Evolutionary conservation across 2,888 invertebrate species (phyloP).

Genomic region (Allygus modestus): DNA sequence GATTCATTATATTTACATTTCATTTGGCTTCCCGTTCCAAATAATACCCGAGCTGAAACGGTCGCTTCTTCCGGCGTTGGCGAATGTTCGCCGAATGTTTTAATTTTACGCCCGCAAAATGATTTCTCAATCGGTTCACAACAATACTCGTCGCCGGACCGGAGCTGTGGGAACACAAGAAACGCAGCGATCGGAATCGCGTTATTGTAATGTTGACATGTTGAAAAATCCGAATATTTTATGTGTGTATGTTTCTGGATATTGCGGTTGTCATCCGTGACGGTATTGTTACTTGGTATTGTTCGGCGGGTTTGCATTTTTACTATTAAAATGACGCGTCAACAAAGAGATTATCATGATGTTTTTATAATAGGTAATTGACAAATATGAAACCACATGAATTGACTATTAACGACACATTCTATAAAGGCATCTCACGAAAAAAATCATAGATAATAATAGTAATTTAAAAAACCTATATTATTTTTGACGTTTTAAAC

Average conservation of each 20-base stretch:
- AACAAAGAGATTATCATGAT: no score
- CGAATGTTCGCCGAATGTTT: conserved; percentile 20
- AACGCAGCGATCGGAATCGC: neutral
- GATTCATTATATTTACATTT: conserved; percentile 68
- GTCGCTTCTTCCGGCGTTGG: conserved; percentile 25
- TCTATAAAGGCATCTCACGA: no score
- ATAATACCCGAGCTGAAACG: conserved; percentile 36
- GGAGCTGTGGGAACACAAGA: neutral
- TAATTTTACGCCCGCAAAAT: conserved; percentile 51
- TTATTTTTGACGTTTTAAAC: no score
- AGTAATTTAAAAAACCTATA: no score
- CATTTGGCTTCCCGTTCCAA: conserved; percentile 62
- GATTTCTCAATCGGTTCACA: conserved; percentile 45
- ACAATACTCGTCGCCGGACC: conserved; percentile 21
- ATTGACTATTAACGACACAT: no score
- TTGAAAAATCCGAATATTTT: conserved; percentile 52
- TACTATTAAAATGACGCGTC: no score
- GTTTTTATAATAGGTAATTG: no score
- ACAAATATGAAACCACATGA: no score
- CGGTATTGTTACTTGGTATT: conserved; percentile 1
- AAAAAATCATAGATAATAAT: no score
- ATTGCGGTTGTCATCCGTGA: conserved; percentile 8
- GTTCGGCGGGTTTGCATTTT: neutral
- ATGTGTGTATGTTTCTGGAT: conserved; percentile 41
- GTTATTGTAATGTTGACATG: conserved; percentile 39